Evolutionary conservation across 2,888 invertebrate genomes (phyloP), one percentile per base, ranked within the genome.

Genomic region (Sycophila texana): DNA sequence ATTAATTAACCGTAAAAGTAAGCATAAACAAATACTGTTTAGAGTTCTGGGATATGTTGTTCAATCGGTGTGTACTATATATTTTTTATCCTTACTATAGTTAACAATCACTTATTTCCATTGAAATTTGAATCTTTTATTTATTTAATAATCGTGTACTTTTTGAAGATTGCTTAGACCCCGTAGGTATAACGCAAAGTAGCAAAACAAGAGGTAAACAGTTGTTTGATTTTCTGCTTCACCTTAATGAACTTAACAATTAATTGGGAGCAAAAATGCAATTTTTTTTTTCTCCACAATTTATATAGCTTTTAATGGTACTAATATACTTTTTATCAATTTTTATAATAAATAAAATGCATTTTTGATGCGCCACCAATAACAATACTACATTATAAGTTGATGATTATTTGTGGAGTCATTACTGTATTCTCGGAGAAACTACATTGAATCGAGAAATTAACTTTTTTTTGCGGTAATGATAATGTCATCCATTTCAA

Each of bases 151-250:
- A 26, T 57, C 61, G 63, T 63, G 22, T 65, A 61, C 22, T 70
- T 39, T 70, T 63, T 70, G 47, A 63, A 10, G 7, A 73, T 53
- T 7, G 68, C 61, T 74, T 78, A 67, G 49, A 55, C 30, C 61
- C 22, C 13, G 26, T 60, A 63, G 63, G 30, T 39, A 39, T 70
- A 63, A 26, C 61, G 55, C 49, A 49, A 20, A 66, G 72, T 80
- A 80, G 80, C 73, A 57, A 72, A 72, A 66, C 26, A 73, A 57
- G 12, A 65, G 47, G 71, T 65, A 74, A 67, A 72, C 49, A 58
- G 70, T 79, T 75, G 72, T 79, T 75, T 71, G 72, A 74, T 77
- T 81, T 72, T 78, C 61, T 67, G 77, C 80, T 81, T 75, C 68
- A 73, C 67, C 65, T 79, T 67, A 39, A 49, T 58, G 39, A 77